Conservation (phyloP, 2,797 vertebrate species). For the Chanos chanos region DNA sequence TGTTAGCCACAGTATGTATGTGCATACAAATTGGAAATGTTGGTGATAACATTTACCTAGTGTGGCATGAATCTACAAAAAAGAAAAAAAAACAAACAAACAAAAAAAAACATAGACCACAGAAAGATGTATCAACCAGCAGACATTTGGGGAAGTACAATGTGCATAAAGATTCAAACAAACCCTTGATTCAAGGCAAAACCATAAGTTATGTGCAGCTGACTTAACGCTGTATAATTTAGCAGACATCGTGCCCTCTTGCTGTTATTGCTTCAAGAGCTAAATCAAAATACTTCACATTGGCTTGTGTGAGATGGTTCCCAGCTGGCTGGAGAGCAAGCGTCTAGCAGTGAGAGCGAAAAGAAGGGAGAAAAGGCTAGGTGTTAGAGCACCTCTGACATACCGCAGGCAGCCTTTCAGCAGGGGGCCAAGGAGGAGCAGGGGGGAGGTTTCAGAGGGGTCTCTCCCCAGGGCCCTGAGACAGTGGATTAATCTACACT, state of each 20-base stretch:
- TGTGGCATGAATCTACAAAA: too few relatives aligned
- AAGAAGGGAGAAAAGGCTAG: constrained; percentile 49
- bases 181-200: constrained; percentile 27
- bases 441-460: background rate
- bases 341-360: constrained; percentile 42
- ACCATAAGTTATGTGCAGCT: constrained; percentile 27
- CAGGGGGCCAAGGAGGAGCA: too few relatives aligned
- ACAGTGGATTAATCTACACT: constrained; percentile 54
- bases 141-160: constrained; percentile 25
- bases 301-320: constrained; percentile 35
- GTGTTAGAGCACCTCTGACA: constrained; percentile 53
- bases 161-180: constrained; percentile 30
- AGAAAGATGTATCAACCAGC: too few relatives aligned
- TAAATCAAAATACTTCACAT: constrained; percentile 35
- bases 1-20: too few relatives aligned
- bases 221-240: constrained; percentile 30
- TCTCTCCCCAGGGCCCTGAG: constrained; percentile 33
- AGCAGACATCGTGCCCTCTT: constrained; percentile 14
- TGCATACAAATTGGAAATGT: too few relatives aligned
- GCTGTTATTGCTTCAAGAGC: constrained; percentile 30
- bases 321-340: constrained; percentile 44
- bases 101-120: background rate
- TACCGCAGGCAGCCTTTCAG: constrained; percentile 44
- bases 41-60: too few relatives aligned
- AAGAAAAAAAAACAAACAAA: too few relatives aligned